A percentile compares a stretch with the other conserved stretches of the same genome.
Evolutionary conservation across 92 coral and sea anemone species (phyloP).

Genomic region (Actinostola sp.): DNA sequence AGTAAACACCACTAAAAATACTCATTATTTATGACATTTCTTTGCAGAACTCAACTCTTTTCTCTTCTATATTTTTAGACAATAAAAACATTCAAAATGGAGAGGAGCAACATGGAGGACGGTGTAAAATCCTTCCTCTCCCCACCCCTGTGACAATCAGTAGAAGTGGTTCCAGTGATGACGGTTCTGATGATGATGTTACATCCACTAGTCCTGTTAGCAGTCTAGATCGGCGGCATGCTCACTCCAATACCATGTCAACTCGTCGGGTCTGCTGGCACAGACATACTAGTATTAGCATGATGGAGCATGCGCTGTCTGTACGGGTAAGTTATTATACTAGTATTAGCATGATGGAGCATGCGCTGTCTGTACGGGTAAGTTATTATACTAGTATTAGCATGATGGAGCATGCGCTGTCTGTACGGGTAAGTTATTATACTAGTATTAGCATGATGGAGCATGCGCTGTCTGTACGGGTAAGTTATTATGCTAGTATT

Average conservation of each 20-base stretch:
- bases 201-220: slow-evolving; percentile 73
- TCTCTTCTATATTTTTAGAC: slow-evolving; percentile 29
- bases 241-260: slow-evolving; percentile 98
- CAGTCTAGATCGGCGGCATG: slow-evolving; percentile 93
- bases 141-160: slow-evolving; percentile 83
- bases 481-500: too few species aligned
- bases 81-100: slow-evolving; percentile 61
- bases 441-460: too few species aligned
- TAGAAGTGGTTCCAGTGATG: slow-evolving; percentile 56
- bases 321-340: slow-evolving; percentile 78
- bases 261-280: slow-evolving; percentile 99
- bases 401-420: too few species aligned
- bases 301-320: slow-evolving; percentile 85
- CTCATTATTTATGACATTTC: slow-evolving; percentile 4
- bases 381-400: too few species aligned
- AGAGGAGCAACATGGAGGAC: slow-evolving; percentile 61
- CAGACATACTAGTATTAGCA: slow-evolving; percentile 97
- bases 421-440: too few species aligned
- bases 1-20: background rate
- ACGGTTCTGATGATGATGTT: slow-evolving; percentile 89
- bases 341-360: background rate
- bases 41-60: background rate
- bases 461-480: too few species aligned
- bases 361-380: too few species aligned
- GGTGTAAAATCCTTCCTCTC: slow-evolving; percentile 77